Evolutionary conservation across 2,113 vertebrate genomes (phyloP), one percentile per base, ranked within the genome.

Genomic region (Centropus unirufus): DNA sequence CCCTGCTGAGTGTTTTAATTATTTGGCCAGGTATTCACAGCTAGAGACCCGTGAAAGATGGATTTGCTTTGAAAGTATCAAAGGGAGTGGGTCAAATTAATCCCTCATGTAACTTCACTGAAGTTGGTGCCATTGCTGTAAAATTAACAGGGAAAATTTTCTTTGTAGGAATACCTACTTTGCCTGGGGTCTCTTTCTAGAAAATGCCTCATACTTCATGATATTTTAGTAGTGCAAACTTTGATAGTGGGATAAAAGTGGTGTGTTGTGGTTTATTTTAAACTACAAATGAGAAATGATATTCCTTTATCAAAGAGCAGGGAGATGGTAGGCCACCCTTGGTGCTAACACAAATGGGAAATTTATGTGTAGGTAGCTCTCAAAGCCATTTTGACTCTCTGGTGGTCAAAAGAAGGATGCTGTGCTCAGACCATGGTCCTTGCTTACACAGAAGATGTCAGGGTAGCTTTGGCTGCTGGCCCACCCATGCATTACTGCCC

Each of bases 401-500:
- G 14, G 39, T 16, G 40, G 5, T 3, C 3, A 29, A 22, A 76
- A 57, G 29, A 30, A 63, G 67, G 54, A 27, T 86, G 44, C 34
- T 32, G 26, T 3, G 30, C 49, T 63, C 32, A 12, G 27, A 15
- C 5, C 2, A 0, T 2, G 22, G 12, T 26, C 26, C 11, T 7
- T 34, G 15, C 44, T 52, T 13, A 2, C 0, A 5, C 9, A 3
- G 6, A 32, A 24, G 17, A 3, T 6, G 4, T 9, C 32, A 12
- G 15, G 27, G 23, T 61, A 70, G 27, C 22, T 86, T 72, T 76
- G 64, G 58, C 30, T 36, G 47, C 59, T 82, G 57, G 26, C 44
- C 22, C 5, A 1, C 9, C 12, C 2, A 0, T 0, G 1, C 13
- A 14, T 29, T 8, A 19, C 3, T 24, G 9, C 18, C 14, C 30